Percentiles rank a stretch among this genome's conserved stretches.
Evolutionary conservation across 2,888 invertebrate genomes (phyloP).

Genomic region (Calephelis perditalis): DNA sequence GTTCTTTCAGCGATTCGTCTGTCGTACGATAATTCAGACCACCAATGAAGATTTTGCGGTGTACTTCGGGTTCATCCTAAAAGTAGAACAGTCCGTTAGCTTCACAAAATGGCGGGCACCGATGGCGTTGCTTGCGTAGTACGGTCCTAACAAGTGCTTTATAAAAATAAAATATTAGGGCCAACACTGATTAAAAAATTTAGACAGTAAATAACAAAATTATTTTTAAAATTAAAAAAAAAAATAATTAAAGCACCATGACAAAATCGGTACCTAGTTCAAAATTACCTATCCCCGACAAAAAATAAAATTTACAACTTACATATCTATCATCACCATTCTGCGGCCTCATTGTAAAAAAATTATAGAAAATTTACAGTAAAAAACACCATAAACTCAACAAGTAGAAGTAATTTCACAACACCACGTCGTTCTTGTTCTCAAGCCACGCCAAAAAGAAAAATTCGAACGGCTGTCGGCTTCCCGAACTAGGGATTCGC

Average conservation of each 20-base stretch:
- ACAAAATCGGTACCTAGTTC: background rate
- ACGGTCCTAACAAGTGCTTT: too few species aligned
- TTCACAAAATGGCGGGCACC: slow-evolving; percentile 66
- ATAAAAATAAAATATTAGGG: too few species aligned
- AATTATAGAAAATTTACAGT: background rate
- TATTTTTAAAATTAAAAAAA: background rate
- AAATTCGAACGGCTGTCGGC: slow-evolving; percentile 18
- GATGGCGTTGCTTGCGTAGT: background rate
- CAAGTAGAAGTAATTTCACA: background rate
- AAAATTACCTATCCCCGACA: background rate
- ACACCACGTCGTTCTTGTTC: slow-evolving; percentile 36
- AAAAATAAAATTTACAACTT: slow-evolving; percentile 39
- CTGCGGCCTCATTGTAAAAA: slow-evolving; percentile 61
- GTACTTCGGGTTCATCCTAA: slow-evolving; percentile 87
- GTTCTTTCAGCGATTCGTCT: slow-evolving; percentile 94
- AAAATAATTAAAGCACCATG: background rate
- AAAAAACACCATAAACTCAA: background rate
- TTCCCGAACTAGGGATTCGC: slow-evolving; percentile 6
- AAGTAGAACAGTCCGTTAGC: slow-evolving; percentile 49
- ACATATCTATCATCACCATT: slow-evolving; percentile 72
- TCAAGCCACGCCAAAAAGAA: slow-evolving; percentile 68
- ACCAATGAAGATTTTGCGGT: slow-evolving; percentile 96
- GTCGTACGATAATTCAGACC: slow-evolving; percentile 96
- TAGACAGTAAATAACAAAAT: too few species aligned
- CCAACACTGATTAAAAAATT: too few species aligned